A percentile compares a stretch with the other conserved stretches of the same genome.
phyloP scores from a whole-genome alignment of 2,888 invertebrate genomes.

The Polyommatus icarus region DNA sequence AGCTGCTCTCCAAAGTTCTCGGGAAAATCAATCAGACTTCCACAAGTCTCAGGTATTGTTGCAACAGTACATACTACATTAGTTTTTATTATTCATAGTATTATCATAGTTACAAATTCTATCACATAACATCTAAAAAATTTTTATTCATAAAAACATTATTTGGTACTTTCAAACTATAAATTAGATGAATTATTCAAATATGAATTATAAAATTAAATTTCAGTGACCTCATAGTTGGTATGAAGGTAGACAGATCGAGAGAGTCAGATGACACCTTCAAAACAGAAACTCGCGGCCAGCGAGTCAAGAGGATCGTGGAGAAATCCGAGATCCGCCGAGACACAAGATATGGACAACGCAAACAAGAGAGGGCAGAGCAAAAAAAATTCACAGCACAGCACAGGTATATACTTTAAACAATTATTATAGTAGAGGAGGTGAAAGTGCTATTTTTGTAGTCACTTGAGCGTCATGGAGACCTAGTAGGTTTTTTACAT shows the following conservation, averaged over 20 bases:
- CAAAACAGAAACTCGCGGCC: slow-evolving; percentile 64
- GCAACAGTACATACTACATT: no score
- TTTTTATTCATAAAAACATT: no score
- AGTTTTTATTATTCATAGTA: no score
- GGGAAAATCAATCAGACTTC: slow-evolving; percentile 75
- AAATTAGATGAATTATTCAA: no score
- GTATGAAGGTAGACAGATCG: slow-evolving; percentile 88
- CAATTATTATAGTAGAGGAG: no score
- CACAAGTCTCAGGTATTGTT: slow-evolving; percentile 61
- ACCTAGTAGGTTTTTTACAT: no score
- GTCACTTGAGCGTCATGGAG: no score
- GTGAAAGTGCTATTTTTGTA: no score
- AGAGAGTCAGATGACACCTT: slow-evolving; percentile 56
- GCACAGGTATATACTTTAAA: slow-evolving; percentile 7
- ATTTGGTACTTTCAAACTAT: no score
- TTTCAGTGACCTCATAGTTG: slow-evolving; percentile 85
- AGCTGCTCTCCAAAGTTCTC: slow-evolving; percentile 85
- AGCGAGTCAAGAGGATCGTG: slow-evolving; percentile 77
- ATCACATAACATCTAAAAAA: no score
- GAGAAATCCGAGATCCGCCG: slow-evolving; percentile 55
- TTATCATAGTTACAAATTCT: no score
- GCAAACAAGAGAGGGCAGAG: slow-evolving; percentile 42
- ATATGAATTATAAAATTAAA: not conserved
- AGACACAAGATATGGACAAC: slow-evolving; percentile 51
- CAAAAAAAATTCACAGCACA: slow-evolving; percentile 30